Conservation (phyloP, 2,113 vertebrate genomes). For the Pollimyrus isidori region DNA sequence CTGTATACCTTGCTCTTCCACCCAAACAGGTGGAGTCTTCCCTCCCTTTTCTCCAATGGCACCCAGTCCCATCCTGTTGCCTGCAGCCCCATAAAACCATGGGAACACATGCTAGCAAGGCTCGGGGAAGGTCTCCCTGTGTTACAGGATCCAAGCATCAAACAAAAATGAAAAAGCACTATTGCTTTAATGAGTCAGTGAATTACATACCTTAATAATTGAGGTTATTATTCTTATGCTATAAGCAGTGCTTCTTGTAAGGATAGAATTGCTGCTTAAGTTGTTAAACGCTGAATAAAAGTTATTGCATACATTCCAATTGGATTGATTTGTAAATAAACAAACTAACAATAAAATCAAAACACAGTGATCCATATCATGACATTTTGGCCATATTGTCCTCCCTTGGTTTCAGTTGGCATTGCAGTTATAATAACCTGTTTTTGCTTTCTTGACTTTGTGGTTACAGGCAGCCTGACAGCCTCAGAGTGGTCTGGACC, state of each 20-base stretch:
- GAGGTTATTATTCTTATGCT: not conserved
- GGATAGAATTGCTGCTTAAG: not conserved
- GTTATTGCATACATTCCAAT: not conserved
- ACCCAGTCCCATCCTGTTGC: not conserved
- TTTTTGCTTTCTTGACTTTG: constrained; percentile 3
- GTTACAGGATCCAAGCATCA: not conserved
- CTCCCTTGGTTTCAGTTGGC: not conserved
- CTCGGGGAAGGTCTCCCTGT: not conserved
- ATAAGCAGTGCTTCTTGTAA: not conserved
- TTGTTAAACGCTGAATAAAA: not conserved
- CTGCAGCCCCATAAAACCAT: not conserved
- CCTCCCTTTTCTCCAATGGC: not conserved
- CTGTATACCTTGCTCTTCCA: not conserved
- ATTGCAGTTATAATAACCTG: not conserved
- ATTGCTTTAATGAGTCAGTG: not conserved
- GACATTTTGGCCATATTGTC: not conserved
- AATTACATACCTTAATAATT: not conserved
- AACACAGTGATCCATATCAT: not conserved
- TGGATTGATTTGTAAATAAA: not conserved
- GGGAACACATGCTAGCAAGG: not conserved
- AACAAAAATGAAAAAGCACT: not conserved
- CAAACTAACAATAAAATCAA: not conserved
- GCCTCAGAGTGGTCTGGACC: constrained; percentile 80
- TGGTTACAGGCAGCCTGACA: constrained; percentile 77
- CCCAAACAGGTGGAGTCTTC: not conserved